Evolutionary conservation across 1,140 invertebrate species (phyloP).

Genomic region (Liolophura sinensis): DNA sequence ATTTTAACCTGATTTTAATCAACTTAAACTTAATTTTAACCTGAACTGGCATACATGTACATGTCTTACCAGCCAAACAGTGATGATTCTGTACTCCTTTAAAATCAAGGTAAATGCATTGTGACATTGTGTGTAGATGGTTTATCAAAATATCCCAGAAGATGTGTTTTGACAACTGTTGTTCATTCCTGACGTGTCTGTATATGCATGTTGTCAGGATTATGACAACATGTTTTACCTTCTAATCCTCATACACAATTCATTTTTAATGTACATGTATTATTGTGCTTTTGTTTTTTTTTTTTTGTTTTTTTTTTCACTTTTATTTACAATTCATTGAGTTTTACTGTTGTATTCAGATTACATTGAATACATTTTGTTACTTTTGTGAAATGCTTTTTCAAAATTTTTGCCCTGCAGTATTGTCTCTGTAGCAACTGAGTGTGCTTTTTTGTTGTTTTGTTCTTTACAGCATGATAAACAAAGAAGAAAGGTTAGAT

Average conservation of each 20-base stretch:
- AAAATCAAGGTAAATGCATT: too few species aligned
- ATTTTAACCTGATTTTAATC: too few species aligned
- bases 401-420: not conserved
- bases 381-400: not conserved
- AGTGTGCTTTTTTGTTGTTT: not conserved
- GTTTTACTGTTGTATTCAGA: not conserved
- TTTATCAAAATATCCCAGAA: too few species aligned
- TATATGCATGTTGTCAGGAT: not conserved
- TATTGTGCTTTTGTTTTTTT: too few species aligned
- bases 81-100: too few species aligned
- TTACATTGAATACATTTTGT: not conserved
- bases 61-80: too few species aligned
- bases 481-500: constrained; percentile 4
- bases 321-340: not conserved
- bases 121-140: not conserved
- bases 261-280: not conserved
- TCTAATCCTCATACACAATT: not conserved
- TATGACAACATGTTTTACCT: not conserved
- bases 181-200: too few species aligned
- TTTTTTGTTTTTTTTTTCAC: not conserved
- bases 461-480: constrained; percentile 5
- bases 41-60: too few species aligned
- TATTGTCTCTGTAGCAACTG: constrained; percentile 1
- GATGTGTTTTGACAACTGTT: too few species aligned
- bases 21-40: too few species aligned